phyloP scores from a whole-genome alignment of 1,140 invertebrate species.

The Drosophila orosa region DNA sequence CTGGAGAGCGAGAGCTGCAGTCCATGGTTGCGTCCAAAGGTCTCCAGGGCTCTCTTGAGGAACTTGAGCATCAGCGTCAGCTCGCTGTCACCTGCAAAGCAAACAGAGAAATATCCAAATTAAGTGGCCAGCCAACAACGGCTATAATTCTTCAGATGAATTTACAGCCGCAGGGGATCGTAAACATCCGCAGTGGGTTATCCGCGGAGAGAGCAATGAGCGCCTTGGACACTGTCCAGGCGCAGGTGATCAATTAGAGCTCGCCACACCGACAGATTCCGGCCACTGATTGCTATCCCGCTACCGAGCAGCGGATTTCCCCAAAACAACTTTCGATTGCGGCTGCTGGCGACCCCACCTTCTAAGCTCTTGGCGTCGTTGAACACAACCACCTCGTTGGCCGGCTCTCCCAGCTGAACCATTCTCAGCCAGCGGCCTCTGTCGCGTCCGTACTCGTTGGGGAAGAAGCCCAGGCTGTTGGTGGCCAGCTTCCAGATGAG shows the following conservation, averaged over 20 bases:
- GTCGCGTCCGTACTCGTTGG: constrained; percentile 75
- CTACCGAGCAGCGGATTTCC: constrained; percentile 18
- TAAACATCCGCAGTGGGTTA: constrained; percentile 60
- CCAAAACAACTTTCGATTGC: constrained; percentile 43
- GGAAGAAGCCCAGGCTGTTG: constrained; percentile 77
- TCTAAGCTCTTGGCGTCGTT: constrained; percentile 75
- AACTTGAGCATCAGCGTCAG: constrained; percentile 70
- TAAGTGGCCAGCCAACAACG: constrained; percentile 21
- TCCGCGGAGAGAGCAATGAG: constrained; percentile 9
- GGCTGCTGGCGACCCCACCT: constrained; percentile 53
- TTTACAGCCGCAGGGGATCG: constrained; percentile 33
- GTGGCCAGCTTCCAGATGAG: constrained; percentile 80
- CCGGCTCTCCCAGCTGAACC: constrained; percentile 74
- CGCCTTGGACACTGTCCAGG: constrained; percentile 25
- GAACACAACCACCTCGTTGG: constrained; percentile 69
- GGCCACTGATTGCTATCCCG: constrained; percentile 25
- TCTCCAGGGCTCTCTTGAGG: constrained; percentile 73
- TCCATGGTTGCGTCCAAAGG: constrained; percentile 74
- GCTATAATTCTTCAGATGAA: constrained; percentile 56
- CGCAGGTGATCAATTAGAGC: constrained; percentile 43
- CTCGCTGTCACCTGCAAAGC: constrained; percentile 69
- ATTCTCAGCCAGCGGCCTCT: constrained; percentile 58
- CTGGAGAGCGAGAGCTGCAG: constrained; percentile 65
- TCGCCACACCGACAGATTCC: constrained; percentile 3
- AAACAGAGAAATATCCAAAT: constrained; percentile 5